Evolutionary conservation across 1,140 invertebrate species (phyloP).

Genomic region (Kradibia gibbosae): DNA sequence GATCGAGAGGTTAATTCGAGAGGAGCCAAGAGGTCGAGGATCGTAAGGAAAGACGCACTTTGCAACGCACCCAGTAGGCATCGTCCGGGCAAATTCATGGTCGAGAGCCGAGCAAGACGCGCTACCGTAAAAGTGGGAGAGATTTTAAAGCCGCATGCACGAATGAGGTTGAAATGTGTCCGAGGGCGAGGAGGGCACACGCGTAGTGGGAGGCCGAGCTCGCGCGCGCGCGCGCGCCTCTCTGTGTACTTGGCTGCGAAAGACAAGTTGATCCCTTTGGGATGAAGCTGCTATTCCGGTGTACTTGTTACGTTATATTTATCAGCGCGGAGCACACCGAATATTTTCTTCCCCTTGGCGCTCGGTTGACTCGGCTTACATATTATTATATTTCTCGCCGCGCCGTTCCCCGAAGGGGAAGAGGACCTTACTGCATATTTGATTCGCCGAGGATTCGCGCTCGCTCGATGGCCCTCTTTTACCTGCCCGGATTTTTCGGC

Average conservation of each 20-base stretch:
- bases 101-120: not conserved
- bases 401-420: constrained; percentile 48
- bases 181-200: too few relatives aligned
- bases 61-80: not conserved
- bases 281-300: constrained; percentile 68
- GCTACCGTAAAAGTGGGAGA: not conserved
- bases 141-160: not conserved
- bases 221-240: not conserved
- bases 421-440: constrained; percentile 20
- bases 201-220: too few relatives aligned
- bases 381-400: constrained; percentile 35
- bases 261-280: constrained; percentile 67
- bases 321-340: constrained; percentile 64
- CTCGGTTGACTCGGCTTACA: constrained; percentile 48
- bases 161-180: not conserved
- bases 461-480: not conserved
- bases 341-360: constrained; percentile 54
- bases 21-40: not conserved
- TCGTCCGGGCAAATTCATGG: not conserved
- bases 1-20: not conserved
- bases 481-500: not conserved
- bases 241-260: constrained; percentile 24
- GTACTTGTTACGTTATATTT: constrained; percentile 71
- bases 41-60: constrained; percentile 10
- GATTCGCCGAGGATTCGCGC: constrained; percentile 29